Evolutionary conservation across 1,140 invertebrate species (phyloP).

Genomic region (Euschistus heros): DNA sequence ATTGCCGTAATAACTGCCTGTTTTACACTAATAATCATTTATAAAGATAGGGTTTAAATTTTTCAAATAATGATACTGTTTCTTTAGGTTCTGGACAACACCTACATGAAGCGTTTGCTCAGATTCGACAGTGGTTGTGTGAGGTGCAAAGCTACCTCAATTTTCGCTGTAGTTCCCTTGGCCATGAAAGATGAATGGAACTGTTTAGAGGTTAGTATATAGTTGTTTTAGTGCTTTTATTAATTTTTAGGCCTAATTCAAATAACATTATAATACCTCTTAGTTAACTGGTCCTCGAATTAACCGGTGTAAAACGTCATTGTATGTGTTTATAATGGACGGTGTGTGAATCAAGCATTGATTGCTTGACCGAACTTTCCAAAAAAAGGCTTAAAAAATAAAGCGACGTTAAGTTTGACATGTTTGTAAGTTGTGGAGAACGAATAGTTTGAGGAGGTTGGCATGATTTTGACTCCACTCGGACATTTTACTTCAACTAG

Average conservation of each 20-base stretch:
- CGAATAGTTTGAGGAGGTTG: too few relatives aligned
- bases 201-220: background rate
- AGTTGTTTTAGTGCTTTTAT: background rate
- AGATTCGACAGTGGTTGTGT: background rate
- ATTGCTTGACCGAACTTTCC: background rate
- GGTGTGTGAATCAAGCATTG: background rate
- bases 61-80: background rate
- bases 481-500: too few relatives aligned
- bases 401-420: too few relatives aligned
- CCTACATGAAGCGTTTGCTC: background rate
- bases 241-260: background rate
- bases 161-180: background rate
- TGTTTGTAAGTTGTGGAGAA: too few relatives aligned
- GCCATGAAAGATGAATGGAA: background rate
- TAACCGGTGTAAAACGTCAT: background rate
- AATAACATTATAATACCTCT: background rate
- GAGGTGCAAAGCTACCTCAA: background rate
- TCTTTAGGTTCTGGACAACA: background rate
- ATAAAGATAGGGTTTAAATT: background rate
- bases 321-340: background rate
- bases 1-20: background rate
- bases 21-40: background rate
- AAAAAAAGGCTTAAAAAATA: background rate
- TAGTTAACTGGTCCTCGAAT: background rate
- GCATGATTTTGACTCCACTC: too few relatives aligned